phyloP scores from a whole-genome alignment of 2,113 vertebrate genomes.

The Corythoichthys haematopterus region DNA sequence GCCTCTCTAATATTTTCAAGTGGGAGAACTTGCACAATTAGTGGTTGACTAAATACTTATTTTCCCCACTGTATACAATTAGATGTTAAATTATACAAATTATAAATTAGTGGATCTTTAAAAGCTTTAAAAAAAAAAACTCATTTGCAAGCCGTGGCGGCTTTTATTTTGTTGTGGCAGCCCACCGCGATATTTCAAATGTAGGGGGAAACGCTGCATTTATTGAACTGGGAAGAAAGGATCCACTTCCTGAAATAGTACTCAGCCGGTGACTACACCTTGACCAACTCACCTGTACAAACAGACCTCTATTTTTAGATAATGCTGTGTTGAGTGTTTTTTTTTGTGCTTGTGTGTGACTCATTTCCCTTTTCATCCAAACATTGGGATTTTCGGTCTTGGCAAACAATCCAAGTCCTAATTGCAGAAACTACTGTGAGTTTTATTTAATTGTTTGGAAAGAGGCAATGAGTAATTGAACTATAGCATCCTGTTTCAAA shows the following conservation, averaged over 20 bases:
- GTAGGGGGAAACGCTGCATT: background rate
- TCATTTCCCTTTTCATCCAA: background rate
- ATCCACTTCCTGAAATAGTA: constrained; percentile 19
- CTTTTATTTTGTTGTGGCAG: too few relatives aligned
- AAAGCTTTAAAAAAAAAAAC: too few relatives aligned
- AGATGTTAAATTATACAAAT: too few relatives aligned
- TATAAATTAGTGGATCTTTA: too few relatives aligned
- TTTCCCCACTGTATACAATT: too few relatives aligned
- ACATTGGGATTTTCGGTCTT: background rate
- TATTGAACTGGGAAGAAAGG: background rate
- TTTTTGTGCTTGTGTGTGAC: constrained; percentile 9
- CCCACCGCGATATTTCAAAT: too few relatives aligned
- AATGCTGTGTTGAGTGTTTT: constrained; percentile 5
- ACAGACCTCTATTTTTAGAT: constrained; percentile 10
- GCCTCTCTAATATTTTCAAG: too few relatives aligned
- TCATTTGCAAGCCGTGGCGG: too few relatives aligned
- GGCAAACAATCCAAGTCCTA: background rate
- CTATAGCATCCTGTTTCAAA: background rate
- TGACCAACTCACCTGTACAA: constrained; percentile 12
- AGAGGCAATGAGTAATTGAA: background rate
- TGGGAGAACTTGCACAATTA: too few relatives aligned
- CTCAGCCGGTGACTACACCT: constrained; percentile 6
- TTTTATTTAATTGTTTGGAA: background rate
- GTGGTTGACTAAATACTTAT: too few relatives aligned
- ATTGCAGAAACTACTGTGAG: background rate